Base-by-base conservation (phyloP, 1,140 invertebrate species). In the Heliothis subflexa region DNA sequence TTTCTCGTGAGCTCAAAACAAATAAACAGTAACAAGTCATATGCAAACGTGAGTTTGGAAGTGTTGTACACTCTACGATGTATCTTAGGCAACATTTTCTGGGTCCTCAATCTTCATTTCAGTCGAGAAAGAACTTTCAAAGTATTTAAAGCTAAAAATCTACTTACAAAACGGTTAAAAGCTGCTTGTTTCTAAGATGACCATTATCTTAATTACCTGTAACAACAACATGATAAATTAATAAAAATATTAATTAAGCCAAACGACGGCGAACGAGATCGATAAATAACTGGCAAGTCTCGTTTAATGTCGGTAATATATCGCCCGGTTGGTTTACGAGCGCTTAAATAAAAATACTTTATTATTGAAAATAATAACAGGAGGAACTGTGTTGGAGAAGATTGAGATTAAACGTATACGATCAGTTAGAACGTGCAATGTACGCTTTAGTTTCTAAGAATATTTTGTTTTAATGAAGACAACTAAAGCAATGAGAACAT, bases 201-300 rank as follows among this genome's bases (percentile, higher is more conserved):
- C 10, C 16, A 66, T 52, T n/a, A 28, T 47, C 13, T 40, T 47
- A 75, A 75, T 76, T 84, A 84, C 83, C 83, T 84, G 80, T 9
- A 84, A 83, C 73, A 77, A 79, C n/a, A 66, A 76, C 11, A 72
- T 59, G 14, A 72, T 54, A 33, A 25, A 76, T 80, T 52, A 62
- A 49, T 61, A 77, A 72, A 76, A 55, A 33, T 68, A 77, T 77
- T 68, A 45, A 72, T 72, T 52, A 57, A 71, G 14, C 21, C 55
- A 40, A 61, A 47, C n/a, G 71, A 61, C 45, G 71, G 4, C 16
- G 54, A 59, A 74, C 54, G 55, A 59, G 71, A 74, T 62, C 73
- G n/a, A 75, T 75, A 64, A 75, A 75, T 75, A 75, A 75, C 73
- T 50, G 7, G 57, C 45, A 75, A 50, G 59, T 62, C 47, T 59